phyloP scores from a whole-genome alignment of 2,888 invertebrate species.

The Criorhina ranunculi region DNA sequence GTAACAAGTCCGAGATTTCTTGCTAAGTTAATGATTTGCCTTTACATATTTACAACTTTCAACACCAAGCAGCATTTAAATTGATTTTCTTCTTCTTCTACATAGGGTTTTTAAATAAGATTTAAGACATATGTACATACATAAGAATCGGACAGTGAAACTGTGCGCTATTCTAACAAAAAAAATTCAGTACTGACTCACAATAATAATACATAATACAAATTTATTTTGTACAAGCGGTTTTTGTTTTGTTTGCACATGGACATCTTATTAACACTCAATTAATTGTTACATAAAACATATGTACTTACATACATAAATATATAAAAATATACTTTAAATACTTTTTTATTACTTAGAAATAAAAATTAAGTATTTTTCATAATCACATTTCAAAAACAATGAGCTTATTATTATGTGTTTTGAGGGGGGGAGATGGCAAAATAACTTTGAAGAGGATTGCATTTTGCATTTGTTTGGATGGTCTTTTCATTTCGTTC shows the following conservation, averaged over 20 bases:
- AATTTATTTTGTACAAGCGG: conserved; percentile 48
- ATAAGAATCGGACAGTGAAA: too few species aligned
- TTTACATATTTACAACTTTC: conserved; percentile 4
- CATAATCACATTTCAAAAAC: conserved; percentile 64
- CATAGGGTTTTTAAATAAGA: conserved; percentile 13
- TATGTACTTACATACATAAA: conserved; percentile 34
- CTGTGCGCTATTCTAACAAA: conserved; percentile 16
- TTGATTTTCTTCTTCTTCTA: background rate
- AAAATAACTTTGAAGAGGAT: background rate
- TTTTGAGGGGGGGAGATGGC: conserved; percentile 3
- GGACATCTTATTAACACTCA: conserved; percentile 31
- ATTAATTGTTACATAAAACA: conserved; percentile 25
- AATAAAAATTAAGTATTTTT: conserved; percentile 71
- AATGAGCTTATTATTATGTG: conserved; percentile 19
- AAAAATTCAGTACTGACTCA: conserved; percentile 8
- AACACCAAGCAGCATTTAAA: conserved; percentile 1
- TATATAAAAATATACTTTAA: conserved; percentile 54
- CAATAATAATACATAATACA: conserved; percentile 33
- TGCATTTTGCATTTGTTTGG: background rate
- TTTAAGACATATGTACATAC: background rate
- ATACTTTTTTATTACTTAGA: conserved; percentile 33
- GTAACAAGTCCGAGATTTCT: conserved; percentile 42
- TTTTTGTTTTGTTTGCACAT: conserved; percentile 35
- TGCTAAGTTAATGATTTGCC: background rate
- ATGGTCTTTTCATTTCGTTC: conserved; percentile 5